A percentile compares a stretch with the other conserved stretches of the same genome.
Evolutionary conservation across 1,140 invertebrate genomes (phyloP).

Genomic region (Lordiphosa mommai): DNA sequence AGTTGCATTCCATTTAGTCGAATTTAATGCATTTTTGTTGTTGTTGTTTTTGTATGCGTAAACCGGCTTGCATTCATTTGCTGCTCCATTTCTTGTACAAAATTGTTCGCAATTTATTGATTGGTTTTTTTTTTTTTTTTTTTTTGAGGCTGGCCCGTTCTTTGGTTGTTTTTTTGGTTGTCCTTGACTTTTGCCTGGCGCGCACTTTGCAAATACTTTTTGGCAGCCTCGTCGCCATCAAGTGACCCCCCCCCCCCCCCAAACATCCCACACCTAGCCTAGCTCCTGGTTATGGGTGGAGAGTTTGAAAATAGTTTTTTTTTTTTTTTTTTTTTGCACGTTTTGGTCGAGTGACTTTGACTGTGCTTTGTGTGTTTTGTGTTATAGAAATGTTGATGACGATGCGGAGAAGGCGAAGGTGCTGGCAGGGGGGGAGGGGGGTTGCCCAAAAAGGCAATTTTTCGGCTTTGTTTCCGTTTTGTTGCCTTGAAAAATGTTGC

Average conservation of each 20-base stretch:
- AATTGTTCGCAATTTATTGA: conserved; percentile 54
- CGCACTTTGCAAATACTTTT: conserved; percentile 69
- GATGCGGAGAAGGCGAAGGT: no score
- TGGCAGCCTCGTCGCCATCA: conserved; percentile 67
- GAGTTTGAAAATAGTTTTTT: conserved; percentile 63
- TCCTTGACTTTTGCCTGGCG: conserved; percentile 69
- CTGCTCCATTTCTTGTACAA: conserved; percentile 31
- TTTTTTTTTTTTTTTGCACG: conserved; percentile 51
- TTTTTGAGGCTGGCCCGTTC: conserved; percentile 1
- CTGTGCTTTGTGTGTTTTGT: conserved; percentile 42
- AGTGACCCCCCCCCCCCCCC: conserved; percentile 7
- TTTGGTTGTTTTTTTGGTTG: conserved; percentile 37
- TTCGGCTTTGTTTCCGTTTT: conserved; percentile 64
- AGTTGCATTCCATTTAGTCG: no score
- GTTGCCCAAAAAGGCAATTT: conserved; percentile 50
- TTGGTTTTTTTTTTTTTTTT: conserved; percentile 27
- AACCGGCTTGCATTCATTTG: conserved; percentile 31
- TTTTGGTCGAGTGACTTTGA: conserved; percentile 71
- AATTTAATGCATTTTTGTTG: background rate
- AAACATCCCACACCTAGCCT: background rate
- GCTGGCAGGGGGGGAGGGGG: conserved; percentile 10
- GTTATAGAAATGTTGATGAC: background rate
- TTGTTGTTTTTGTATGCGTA: conserved; percentile 1
- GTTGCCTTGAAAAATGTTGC: conserved; percentile 45
- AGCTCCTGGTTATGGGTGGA: conserved; percentile 35